phyloP scores from a whole-genome alignment of 2,797 vertebrate genomes.

The Poeciliopsis turneri region DNA sequence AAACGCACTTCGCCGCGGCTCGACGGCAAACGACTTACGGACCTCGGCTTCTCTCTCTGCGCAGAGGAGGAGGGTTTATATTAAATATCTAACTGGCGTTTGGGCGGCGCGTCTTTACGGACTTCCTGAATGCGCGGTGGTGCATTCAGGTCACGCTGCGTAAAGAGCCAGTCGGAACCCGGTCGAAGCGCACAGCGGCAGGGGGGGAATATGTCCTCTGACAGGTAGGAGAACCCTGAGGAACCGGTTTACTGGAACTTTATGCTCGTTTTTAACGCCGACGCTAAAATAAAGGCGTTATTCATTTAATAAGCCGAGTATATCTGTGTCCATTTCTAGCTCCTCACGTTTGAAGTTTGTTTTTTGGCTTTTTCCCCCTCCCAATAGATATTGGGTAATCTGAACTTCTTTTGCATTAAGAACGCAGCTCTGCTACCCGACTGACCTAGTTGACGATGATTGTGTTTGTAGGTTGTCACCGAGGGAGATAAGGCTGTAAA shows the following conservation, averaged over 20 bases:
- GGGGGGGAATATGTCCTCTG: constrained; percentile 15
- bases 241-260: background rate
- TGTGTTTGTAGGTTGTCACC: constrained; percentile 15
- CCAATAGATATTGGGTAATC: background rate
- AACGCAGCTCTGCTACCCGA: constrained; percentile 9
- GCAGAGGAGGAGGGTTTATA: background rate
- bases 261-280: background rate
- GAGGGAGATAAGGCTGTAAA: constrained; percentile 20
- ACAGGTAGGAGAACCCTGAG: constrained; percentile 48
- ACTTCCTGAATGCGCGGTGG: constrained; percentile 66
- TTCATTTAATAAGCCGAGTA: background rate
- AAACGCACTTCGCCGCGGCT: constrained; percentile 5
- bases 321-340: background rate
- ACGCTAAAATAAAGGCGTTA: background rate
- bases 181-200: constrained; percentile 20
- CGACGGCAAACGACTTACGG: background rate
- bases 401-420: background rate
- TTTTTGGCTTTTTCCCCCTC: background rate
- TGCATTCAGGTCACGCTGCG: constrained; percentile 23
- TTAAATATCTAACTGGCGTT: constrained; percentile 14
- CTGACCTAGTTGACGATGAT: constrained; percentile 3
- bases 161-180: constrained; percentile 1
- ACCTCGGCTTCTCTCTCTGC: background rate
- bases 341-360: background rate
- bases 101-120: constrained; percentile 45